These are phyloP conservation scores for Sorex fumeus DNA, from an alignment of 2,113 vertebrate species.

Conservation along the genomic window DNA sequence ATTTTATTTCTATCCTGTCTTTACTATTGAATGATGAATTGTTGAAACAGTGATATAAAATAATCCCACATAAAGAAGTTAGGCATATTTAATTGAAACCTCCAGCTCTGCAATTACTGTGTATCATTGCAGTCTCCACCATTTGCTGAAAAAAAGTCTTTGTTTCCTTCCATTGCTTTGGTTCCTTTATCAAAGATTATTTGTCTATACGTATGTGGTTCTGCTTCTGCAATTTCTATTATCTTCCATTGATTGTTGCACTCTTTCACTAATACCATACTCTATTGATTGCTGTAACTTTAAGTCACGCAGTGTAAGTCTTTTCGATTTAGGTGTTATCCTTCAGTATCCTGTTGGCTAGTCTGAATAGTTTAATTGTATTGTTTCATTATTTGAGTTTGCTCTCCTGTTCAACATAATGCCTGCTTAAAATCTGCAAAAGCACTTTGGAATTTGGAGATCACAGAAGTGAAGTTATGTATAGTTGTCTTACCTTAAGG, in stretches of 20 bases:
- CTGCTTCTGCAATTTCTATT: background rate
- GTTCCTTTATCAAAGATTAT: background rate
- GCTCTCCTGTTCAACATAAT: background rate
- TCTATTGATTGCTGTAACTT: background rate
- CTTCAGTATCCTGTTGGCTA: background rate
- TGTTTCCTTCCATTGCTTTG: background rate
- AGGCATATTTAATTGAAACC: too few relatives aligned
- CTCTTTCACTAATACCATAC: background rate
- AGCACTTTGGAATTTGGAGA: background rate
- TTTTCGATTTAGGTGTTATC: background rate
- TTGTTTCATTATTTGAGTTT: background rate
- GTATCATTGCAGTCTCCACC: too few relatives aligned
- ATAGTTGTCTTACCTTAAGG: too few relatives aligned
- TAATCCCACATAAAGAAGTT: background rate
- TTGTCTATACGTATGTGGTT: background rate
- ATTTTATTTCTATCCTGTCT: background rate
- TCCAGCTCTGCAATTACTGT: too few relatives aligned
- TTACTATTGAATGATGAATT: background rate
- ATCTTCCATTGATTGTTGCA: background rate
- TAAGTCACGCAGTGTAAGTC: background rate
- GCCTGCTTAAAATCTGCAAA: background rate
- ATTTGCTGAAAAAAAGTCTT: background rate
- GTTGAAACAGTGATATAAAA: background rate
- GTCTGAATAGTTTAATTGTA: background rate
- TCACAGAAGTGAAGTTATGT: background rate